Conservation (phyloP, 37 sponge, comb jelly and placozoan species). For the Ephydatia muelleri region DNA sequence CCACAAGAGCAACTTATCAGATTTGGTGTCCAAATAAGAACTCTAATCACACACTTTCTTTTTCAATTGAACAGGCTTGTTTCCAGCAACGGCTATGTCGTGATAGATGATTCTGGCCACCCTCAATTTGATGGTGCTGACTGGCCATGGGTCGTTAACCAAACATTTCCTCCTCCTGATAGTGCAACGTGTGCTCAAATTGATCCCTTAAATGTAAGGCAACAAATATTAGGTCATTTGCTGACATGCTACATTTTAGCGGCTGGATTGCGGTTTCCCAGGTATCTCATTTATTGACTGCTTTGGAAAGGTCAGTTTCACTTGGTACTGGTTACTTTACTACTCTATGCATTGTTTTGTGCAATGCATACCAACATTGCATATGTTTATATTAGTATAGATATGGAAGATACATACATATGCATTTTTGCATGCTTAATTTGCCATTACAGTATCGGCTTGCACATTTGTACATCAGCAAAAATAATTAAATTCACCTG, state of each 20-base stretch:
- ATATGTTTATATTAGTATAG: too few species aligned
- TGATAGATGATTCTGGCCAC: conserved; percentile 69
- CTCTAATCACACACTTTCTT: not conserved
- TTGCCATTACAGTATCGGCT: too few species aligned
- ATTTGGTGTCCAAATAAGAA: too few species aligned
- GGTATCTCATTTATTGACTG: conserved; percentile 54
- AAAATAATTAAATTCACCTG: too few species aligned
- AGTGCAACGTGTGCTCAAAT: conserved; percentile 6
- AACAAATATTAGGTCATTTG: not conserved
- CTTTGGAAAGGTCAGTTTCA: conserved; percentile 21
- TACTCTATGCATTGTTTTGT: not conserved
- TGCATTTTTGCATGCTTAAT: too few species aligned
- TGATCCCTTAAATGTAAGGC: conserved; percentile 12
- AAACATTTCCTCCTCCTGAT: conserved; percentile 20
- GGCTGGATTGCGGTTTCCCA: conserved; percentile 53
- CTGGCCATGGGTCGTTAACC: conserved; percentile 73
- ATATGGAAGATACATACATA: too few species aligned
- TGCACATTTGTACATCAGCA: too few species aligned
- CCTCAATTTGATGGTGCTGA: conserved; percentile 55
- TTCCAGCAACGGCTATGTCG: conserved; percentile 63
- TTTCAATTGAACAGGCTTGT: conserved; percentile 27
- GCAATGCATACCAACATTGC: not conserved
- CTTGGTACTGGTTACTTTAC: not conserved
- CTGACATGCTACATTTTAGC: not conserved
- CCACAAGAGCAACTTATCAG: too few species aligned